Percentiles rank a stretch among this genome's conserved stretches.
phyloP scores from a whole-genome alignment of 2,888 invertebrate genomes.

The Macaria liturata region DNA sequence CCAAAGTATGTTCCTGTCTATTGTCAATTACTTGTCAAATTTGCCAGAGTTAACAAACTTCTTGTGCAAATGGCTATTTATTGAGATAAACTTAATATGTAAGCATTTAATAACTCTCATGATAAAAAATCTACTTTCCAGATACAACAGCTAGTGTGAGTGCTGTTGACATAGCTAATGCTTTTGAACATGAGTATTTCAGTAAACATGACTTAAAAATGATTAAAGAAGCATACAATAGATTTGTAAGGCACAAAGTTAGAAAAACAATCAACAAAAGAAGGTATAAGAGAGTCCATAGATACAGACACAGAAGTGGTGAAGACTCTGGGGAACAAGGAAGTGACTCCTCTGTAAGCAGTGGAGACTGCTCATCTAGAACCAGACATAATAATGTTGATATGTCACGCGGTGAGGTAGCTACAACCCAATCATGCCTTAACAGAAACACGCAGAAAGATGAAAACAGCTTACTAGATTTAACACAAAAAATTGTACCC shows the following conservation, averaged over 20 bases:
- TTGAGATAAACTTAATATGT: no score
- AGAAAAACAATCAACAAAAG: slow-evolving; percentile 56
- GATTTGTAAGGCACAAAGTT: slow-evolving; percentile 44
- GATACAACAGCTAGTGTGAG: slow-evolving; percentile 51
- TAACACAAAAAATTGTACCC: slow-evolving; percentile 73
- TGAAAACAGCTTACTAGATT: slow-evolving; percentile 54
- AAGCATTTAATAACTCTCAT: no score
- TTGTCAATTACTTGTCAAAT: no score
- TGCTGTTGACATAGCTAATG: slow-evolving; percentile 57
- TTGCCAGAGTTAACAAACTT: no score
- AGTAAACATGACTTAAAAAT: slow-evolving; percentile 55
- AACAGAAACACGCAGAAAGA: slow-evolving; percentile 61
- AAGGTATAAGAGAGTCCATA: slow-evolving; percentile 46
- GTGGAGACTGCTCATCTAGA: slow-evolving; percentile 59
- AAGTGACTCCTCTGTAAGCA: slow-evolving; percentile 65
- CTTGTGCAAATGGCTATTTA: no score
- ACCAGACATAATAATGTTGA: slow-evolving; percentile 44
- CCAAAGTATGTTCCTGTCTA: no score
- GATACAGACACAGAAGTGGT: slow-evolving; percentile 46
- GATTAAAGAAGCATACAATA: slow-evolving; percentile 56
- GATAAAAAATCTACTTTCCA: slow-evolving; percentile 30
- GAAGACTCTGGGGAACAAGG: slow-evolving; percentile 65
- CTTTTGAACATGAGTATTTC: slow-evolving; percentile 53
- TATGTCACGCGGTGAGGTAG: slow-evolving; percentile 43
- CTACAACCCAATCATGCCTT: slow-evolving; percentile 62